Percentiles rank a stretch among this genome's conserved stretches.
Evolutionary conservation across 2,888 invertebrate species (phyloP).

Genomic region (Lottia gigantea): DNA sequence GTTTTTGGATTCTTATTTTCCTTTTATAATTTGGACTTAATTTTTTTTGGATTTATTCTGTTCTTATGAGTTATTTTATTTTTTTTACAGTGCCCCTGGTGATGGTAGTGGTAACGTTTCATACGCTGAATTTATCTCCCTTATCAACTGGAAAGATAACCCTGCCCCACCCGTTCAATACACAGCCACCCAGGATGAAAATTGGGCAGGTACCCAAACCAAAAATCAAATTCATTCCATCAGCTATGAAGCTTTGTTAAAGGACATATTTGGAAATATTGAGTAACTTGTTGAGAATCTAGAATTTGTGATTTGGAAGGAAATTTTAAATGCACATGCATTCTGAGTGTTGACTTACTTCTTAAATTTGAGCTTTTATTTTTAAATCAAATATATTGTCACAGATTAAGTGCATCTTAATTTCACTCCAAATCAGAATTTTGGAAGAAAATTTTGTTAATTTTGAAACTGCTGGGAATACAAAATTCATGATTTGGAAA

Average conservation of each 20-base stretch:
- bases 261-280: constrained; percentile 47
- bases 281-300: constrained; percentile 3
- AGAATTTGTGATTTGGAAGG: no score
- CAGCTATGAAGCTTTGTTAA: constrained; percentile 46
- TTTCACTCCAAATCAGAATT: no score
- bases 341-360: neutral
- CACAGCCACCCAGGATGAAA: constrained; percentile 41
- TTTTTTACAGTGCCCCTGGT: constrained; percentile 38
- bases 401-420: no score
- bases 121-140: constrained; percentile 54
- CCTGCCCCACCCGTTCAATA: constrained; percentile 59
- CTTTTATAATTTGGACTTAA: neutral
- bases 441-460: no score
- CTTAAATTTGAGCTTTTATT: neutral
- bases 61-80: no score
- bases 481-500: no score
- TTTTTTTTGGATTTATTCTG: no score
- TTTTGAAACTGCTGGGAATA: no score
- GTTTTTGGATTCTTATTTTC: no score
- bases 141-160: constrained; percentile 64
- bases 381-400: no score
- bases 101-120: constrained; percentile 49
- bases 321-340: no score
- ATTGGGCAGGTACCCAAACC: constrained; percentile 50
- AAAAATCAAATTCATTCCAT: constrained; percentile 40